These are phyloP conservation scores for Nautilus pompilius DNA, from an alignment of 1,140 invertebrate species.

Conservation along the genomic window DNA sequence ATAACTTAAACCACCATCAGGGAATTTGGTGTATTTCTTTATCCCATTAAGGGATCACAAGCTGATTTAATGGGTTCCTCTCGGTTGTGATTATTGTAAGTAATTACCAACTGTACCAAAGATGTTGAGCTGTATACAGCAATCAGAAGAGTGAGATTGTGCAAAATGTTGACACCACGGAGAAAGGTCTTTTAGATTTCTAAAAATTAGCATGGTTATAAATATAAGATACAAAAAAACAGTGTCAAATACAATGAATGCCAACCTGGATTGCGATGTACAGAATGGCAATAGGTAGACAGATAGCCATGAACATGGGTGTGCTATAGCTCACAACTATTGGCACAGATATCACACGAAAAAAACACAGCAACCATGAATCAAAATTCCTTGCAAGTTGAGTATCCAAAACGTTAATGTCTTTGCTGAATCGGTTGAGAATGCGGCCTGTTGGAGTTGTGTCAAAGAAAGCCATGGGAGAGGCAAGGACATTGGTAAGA, in stretches of 20 bases:
- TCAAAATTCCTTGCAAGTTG: constrained; percentile 34
- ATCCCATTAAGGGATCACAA: too few species aligned
- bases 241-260: neutral
- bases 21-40: too few species aligned
- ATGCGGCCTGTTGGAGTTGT: constrained; percentile 63
- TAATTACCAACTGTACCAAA: too few species aligned
- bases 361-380: constrained; percentile 12
- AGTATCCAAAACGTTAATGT: constrained; percentile 45
- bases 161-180: neutral
- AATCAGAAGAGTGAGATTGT: too few species aligned
- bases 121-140: too few species aligned
- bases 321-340: constrained; percentile 12
- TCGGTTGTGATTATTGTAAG: too few species aligned
- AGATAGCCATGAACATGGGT: constrained; percentile 12
- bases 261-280: constrained; percentile 20
- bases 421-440: constrained; percentile 63
- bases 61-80: too few species aligned
- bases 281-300: constrained; percentile 16
- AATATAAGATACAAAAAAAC: constrained; percentile 27
- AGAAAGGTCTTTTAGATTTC: neutral
- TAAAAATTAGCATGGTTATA: too few species aligned
- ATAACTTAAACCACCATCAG: too few species aligned
- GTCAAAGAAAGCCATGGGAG: constrained; percentile 65
- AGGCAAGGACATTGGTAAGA: constrained; percentile 57
- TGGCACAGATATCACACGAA: constrained; percentile 8